These are phyloP conservation scores for Colistium nudipinnis DNA, from an alignment of 2,113 vertebrate genomes.

Conservation along the genomic window DNA sequence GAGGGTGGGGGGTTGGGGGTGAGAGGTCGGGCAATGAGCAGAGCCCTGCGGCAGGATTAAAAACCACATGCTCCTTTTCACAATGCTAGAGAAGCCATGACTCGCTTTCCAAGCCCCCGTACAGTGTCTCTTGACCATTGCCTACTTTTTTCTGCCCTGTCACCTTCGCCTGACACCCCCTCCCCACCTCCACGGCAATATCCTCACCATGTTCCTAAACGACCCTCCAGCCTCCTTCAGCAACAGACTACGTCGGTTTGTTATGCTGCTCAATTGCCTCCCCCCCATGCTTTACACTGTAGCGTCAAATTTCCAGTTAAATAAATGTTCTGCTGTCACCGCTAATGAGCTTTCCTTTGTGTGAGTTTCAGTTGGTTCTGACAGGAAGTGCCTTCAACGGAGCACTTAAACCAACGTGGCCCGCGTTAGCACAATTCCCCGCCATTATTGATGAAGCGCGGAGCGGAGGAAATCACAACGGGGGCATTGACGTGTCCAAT, in stretches of 20 bases:
- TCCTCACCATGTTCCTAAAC: conserved; percentile 18
- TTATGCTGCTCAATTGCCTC: conserved; percentile 32
- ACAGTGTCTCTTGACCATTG: conserved; percentile 27
- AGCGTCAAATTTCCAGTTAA: conserved; percentile 37
- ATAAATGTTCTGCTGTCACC: conserved; percentile 47
- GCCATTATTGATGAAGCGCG: conserved; percentile 44
- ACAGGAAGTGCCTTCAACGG: conserved; percentile 31
- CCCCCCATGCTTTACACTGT: not conserved
- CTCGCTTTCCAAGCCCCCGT: conserved; percentile 23
- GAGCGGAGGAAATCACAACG: conserved; percentile 23
- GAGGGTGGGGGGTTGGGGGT: not conserved
- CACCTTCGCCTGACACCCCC: not conserved
- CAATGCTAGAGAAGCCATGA: conserved; percentile 31
- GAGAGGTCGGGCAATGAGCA: conserved; percentile 5
- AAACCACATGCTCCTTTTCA: conserved; percentile 33
- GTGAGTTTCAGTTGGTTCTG: conserved; percentile 40
- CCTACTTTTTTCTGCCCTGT: too few relatives aligned
- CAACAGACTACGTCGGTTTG: conserved; percentile 12
- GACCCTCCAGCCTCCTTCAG: not conserved
- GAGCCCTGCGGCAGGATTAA: conserved; percentile 36
- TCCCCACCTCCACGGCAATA: conserved; percentile 5
- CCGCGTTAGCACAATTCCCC: conserved; percentile 18
- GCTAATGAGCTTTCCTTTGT: conserved; percentile 56
- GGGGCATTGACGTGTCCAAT: conserved; percentile 41
- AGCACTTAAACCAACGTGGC: conserved; percentile 40